phyloP scores from a whole-genome alignment of 2,888 invertebrate genomes.

The Choristoneura rosaceana region DNA sequence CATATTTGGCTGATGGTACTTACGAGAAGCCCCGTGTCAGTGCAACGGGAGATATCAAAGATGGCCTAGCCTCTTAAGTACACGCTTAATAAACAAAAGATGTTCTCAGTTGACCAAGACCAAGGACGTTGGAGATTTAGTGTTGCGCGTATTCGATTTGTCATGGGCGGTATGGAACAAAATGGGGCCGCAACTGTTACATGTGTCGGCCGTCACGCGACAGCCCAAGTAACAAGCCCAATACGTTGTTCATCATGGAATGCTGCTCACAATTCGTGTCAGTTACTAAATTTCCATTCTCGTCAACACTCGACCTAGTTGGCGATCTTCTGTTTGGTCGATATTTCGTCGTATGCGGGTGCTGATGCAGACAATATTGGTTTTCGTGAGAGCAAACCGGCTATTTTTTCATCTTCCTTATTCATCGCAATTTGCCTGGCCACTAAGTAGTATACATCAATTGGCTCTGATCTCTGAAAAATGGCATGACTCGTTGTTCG shows the following conservation, averaged over 20 bases:
- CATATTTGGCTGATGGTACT: too few species aligned
- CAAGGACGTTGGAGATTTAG: constrained; percentile 8
- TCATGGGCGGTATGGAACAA: constrained; percentile 11
- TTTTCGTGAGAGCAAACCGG: background rate
- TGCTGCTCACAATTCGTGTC: constrained; percentile 37
- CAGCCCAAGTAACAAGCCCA: background rate
- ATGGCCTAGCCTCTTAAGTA: background rate
- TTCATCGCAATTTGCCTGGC: background rate
- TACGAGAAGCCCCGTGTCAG: background rate
- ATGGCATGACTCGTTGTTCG: background rate
- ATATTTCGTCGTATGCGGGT: constrained; percentile 20
- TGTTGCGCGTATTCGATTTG: constrained; percentile 22
- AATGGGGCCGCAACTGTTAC: constrained; percentile 7
- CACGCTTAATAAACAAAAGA: background rate
- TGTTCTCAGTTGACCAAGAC: constrained; percentile 26
- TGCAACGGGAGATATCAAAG: background rate
- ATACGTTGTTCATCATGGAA: constrained; percentile 29
- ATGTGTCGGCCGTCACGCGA: constrained; percentile 28
- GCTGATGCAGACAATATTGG: constrained; percentile 1
- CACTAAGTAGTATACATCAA: background rate
- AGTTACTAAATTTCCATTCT: constrained; percentile 39
- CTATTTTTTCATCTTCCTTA: background rate
- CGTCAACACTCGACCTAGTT: constrained; percentile 30
- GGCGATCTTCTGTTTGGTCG: constrained; percentile 31
- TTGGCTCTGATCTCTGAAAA: constrained; percentile 7